phyloP scores from a whole-genome alignment of 2,113 vertebrate genomes.

The Tychaedon coryphoeus region DNA sequence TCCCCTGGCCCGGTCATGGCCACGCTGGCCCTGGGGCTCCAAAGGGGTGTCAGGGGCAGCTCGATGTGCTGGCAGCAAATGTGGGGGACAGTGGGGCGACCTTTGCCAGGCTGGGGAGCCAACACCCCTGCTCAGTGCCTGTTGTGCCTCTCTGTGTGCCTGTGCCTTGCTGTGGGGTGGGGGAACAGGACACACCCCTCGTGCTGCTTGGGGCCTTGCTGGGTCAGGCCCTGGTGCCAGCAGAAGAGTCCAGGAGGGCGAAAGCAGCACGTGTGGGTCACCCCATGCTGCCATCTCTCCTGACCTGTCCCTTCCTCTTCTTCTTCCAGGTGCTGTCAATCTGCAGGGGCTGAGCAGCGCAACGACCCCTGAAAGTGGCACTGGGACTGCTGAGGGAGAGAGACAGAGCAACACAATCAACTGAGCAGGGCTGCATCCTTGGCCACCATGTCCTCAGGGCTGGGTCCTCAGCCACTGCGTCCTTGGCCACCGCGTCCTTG shows the following conservation, averaged over 20 bases:
- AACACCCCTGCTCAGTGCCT: background rate
- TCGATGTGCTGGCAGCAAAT: rapidly evolving
- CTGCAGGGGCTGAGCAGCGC: background rate
- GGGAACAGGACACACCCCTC: rapidly evolving
- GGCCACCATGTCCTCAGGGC: background rate
- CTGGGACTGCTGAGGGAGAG: rapidly evolving
- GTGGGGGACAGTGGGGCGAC: background rate
- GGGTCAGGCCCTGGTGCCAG: background rate
- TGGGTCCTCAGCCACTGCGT: background rate
- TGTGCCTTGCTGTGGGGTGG: background rate
- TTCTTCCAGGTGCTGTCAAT: background rate
- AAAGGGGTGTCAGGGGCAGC: background rate
- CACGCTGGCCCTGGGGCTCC: rapidly evolving
- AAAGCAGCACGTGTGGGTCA: background rate
- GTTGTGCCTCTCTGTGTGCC: background rate
- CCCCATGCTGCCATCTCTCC: background rate
- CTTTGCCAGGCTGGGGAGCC: background rate
- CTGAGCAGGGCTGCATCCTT: background rate
- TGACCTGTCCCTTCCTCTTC: background rate
- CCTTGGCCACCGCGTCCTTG: rapidly evolving
- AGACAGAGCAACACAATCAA: background rate
- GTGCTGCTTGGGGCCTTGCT: rapidly evolving
- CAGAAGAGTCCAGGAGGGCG: background rate
- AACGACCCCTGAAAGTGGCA: rapidly evolving
- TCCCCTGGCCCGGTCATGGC: rapidly evolving